phyloP scores from a whole-genome alignment of 2,888 invertebrate species.

The Desoria tigrina region DNA sequence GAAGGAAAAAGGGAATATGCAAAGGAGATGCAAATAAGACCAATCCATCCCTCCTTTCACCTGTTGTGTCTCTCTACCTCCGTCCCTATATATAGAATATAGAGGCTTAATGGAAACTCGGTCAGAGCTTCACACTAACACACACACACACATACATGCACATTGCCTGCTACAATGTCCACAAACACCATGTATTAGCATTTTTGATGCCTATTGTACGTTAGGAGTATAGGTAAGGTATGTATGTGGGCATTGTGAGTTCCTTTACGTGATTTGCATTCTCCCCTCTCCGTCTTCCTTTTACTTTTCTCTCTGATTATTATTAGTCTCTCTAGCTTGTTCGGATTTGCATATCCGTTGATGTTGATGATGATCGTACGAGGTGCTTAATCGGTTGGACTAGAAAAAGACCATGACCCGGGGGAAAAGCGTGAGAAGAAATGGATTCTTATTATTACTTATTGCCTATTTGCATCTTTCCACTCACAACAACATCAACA shows the following conservation, averaged over 20 bases:
- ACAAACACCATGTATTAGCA: no score
- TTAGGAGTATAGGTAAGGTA: not conserved
- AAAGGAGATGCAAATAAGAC: conserved; percentile 46
- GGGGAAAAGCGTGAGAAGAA: conserved; percentile 22
- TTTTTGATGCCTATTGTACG: no score
- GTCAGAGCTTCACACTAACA: not conserved
- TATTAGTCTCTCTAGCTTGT: not conserved
- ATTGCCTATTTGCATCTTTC: conserved; percentile 45
- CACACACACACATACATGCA: not conserved
- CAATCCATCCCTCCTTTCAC: conserved; percentile 44
- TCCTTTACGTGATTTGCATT: conserved; percentile 36
- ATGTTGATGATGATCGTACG: no score
- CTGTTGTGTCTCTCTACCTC: conserved; percentile 40
- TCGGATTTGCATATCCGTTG: conserved; percentile 3
- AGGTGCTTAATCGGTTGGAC: conserved; percentile 41
- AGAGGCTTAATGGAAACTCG: not conserved
- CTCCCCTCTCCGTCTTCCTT: conserved; percentile 26
- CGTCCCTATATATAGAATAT: not conserved
- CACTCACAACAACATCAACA: conserved; percentile 11
- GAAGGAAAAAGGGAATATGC: conserved; percentile 33
- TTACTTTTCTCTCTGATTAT: no score
- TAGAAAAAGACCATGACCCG: conserved; percentile 17
- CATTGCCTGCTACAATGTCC: not conserved
- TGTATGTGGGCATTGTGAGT: not conserved
- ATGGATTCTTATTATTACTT: conserved; percentile 36